Base-by-base conservation (phyloP, 2,888 invertebrate genomes). In the Cynaeus angustus region DNA sequence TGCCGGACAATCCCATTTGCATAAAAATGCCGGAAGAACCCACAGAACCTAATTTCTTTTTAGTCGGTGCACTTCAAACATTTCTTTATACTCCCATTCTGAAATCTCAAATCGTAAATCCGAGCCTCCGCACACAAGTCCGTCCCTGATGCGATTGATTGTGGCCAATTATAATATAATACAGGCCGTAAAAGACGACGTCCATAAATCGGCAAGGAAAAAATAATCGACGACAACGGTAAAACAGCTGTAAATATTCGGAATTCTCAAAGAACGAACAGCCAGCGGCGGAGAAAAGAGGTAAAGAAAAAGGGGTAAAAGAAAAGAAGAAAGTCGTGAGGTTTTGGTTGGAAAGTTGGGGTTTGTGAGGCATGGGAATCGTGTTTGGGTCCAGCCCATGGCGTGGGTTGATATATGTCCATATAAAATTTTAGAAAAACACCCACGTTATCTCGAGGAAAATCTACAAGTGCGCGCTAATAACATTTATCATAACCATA, bases 391-490 rank as follows among this genome's bases (percentile, higher is more conserved):
- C 33, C 33, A n/a, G 6, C 33, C 33, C 33, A 33, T 33, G 53
- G 48, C 52, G 68, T 68, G 45, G 68, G 68, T 58, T 43, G 58
- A 56, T 62, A 50, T 30, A 68, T 30, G 53, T 41, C 21, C 48
- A 48, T 37, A 58, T 48, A 68, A 64, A 33, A 46, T 28, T 68
- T 41, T 68, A 13, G 26, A 64, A 68, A 68, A 52, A 52, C 68
- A 68, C 68, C 68, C 64, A 68, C 68, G 55, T 56, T 64, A 64
- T 68, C 68, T 14, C 45, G 16, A 16, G 26, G 26, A 56, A 68
- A 64, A 68, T 68, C 68, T 56, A 64, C 68, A 68, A 68, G 30
- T 68, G 53, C 61, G 45, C 68, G 68, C 64, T 69, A 70, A 70
- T 66, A 70, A 70, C 66, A 66, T 70, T 70, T 66, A 70, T 70